Conservation (phyloP, 2,888 invertebrate genomes). For the Slavum lentiscoides region DNA sequence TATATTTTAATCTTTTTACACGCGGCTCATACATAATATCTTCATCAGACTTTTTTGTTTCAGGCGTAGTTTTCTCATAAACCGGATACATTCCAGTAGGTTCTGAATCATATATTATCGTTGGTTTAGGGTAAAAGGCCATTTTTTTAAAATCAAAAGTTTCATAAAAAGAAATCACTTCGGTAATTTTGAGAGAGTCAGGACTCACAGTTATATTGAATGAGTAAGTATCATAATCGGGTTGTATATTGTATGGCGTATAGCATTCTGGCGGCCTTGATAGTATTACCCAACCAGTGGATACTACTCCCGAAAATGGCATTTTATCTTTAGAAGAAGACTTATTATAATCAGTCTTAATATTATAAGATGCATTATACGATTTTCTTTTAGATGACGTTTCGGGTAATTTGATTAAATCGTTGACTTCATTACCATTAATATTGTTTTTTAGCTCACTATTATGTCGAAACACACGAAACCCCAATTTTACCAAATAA, state of each 20-base stretch:
- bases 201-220: constrained; percentile 54
- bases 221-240: constrained; percentile 56
- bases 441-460: constrained; percentile 8
- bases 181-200: constrained; percentile 57
- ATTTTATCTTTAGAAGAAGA: background rate
- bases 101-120: background rate
- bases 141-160: background rate
- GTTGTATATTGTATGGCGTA: constrained; percentile 27
- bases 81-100: constrained; percentile 9
- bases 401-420: constrained; percentile 13
- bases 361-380: background rate
- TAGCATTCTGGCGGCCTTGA: background rate
- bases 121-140: background rate
- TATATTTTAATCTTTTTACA: constrained; percentile 13
- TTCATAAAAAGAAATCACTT: constrained; percentile 55
- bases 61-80: constrained; percentile 11
- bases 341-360: background rate
- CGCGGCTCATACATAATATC: constrained; percentile 5
- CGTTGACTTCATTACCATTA: background rate
- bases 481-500: constrained; percentile 65
- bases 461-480: constrained; percentile 64
- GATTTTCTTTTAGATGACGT: background rate
- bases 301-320: constrained; percentile 1
- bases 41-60: background rate
- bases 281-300: background rate